Evolutionary conservation across 1,140 invertebrate genomes (phyloP).

Genomic region (Leucophenga varia): DNA sequence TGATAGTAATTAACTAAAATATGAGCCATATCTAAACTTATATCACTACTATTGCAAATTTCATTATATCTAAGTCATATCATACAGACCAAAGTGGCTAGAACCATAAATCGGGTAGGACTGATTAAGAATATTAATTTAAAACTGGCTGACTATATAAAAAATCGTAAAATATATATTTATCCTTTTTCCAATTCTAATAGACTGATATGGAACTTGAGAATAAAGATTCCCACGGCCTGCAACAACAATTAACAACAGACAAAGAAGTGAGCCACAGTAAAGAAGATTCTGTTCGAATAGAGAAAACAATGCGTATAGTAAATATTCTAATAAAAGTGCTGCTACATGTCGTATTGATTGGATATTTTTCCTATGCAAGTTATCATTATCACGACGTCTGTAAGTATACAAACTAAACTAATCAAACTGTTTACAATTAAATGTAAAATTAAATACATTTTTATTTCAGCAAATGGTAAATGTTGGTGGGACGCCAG

Average conservation of each 20-base stretch:
- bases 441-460: no score
- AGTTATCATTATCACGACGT: conserved; percentile 42
- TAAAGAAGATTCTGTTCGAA: not conserved
- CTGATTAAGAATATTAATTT: no score
- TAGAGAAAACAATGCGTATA: conserved; percentile 16
- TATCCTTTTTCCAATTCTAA: not conserved
- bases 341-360: conserved; percentile 24
- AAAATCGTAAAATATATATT: not conserved
- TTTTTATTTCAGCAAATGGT: conserved; percentile 14
- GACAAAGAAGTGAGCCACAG: not conserved
- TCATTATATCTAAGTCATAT: no score
- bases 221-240: conserved; percentile 1
- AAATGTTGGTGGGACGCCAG: not conserved
- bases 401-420: conserved; percentile 26
- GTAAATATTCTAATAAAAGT: conserved; percentile 16
- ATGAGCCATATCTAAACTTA: no score
- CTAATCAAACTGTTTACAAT: no score
- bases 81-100: no score
- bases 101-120: no score
- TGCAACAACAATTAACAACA: not conserved
- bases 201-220: conserved; percentile 23
- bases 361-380: conserved; percentile 43
- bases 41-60: no score
- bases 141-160: not conserved
- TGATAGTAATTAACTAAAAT: no score